These are phyloP conservation scores for Urocolius indicus DNA, from an alignment of 2,113 vertebrate species.

Conservation along the genomic window DNA sequence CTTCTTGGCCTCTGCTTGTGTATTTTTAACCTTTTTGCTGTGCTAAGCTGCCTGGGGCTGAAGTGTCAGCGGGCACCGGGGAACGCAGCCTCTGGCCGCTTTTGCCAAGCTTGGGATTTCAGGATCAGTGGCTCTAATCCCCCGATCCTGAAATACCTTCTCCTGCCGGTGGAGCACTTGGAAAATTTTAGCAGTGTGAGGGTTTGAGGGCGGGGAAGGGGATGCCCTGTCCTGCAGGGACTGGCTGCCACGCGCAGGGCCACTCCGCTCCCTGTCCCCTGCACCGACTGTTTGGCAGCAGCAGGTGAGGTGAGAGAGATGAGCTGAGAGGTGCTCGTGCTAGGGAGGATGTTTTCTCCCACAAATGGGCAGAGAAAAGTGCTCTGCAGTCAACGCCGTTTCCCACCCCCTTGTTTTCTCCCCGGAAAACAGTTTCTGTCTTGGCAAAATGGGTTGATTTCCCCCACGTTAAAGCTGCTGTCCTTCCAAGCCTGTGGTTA, in stretches of 20 bases:
- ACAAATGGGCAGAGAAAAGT: background rate
- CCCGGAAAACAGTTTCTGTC: background rate
- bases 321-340: background rate
- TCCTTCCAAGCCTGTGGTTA: background rate
- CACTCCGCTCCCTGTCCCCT: background rate
- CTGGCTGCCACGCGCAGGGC: background rate
- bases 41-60: constrained; percentile 62
- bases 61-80: constrained; percentile 15
- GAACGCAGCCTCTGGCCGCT: background rate
- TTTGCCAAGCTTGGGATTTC: constrained; percentile 34
- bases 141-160: constrained; percentile 17
- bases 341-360: fast-evolving
- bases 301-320: no score
- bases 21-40: constrained; percentile 74
- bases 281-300: no score
- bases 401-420: background rate
- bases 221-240: background rate
- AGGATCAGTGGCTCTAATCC: constrained; percentile 60
- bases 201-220: background rate
- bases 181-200: background rate
- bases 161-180: background rate
- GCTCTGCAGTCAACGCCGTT: fast-evolving
- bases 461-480: background rate
- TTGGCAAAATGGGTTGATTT: background rate
- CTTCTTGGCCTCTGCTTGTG: constrained; percentile 28